Conservation (phyloP, 2,888 invertebrate species). For the Tipula confusa region DNA sequence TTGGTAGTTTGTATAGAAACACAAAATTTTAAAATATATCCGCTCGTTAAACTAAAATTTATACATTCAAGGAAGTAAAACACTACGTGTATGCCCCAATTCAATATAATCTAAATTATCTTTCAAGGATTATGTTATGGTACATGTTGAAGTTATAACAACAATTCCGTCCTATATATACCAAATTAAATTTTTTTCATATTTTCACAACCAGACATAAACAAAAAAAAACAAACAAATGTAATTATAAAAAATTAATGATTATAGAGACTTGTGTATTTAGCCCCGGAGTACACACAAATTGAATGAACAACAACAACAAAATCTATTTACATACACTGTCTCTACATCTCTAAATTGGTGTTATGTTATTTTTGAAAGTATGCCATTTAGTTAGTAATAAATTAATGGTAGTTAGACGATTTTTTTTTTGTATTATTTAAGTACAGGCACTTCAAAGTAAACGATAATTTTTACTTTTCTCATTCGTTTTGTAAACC, state of each 20-base stretch:
- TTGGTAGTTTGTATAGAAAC: too few species aligned
- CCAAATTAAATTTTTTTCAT: not conserved
- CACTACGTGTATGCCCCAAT: not conserved
- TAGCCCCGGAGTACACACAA: not conserved
- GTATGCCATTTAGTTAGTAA: not conserved
- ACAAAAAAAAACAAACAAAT: not conserved
- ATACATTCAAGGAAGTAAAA: not conserved
- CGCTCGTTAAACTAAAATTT: not conserved
- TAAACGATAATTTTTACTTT: not conserved
- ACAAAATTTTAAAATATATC: not conserved
- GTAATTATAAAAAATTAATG: constrained; percentile 5
- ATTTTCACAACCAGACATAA: not conserved
- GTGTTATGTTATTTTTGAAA: constrained; percentile 3
- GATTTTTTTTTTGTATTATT: too few species aligned
- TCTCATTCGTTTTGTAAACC: not conserved
- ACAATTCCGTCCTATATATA: not conserved
- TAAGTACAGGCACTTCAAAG: not conserved
- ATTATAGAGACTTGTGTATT: not conserved
- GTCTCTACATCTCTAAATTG: not conserved
- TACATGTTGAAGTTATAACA: not conserved
- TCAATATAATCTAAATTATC: not conserved
- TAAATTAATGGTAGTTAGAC: not conserved
- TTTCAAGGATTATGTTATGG: not conserved
- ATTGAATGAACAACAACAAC: not conserved
- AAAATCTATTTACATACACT: not conserved